Evolutionary conservation across 2,113 vertebrate genomes (phyloP).

Genomic region (Barnardius zonarius): DNA sequence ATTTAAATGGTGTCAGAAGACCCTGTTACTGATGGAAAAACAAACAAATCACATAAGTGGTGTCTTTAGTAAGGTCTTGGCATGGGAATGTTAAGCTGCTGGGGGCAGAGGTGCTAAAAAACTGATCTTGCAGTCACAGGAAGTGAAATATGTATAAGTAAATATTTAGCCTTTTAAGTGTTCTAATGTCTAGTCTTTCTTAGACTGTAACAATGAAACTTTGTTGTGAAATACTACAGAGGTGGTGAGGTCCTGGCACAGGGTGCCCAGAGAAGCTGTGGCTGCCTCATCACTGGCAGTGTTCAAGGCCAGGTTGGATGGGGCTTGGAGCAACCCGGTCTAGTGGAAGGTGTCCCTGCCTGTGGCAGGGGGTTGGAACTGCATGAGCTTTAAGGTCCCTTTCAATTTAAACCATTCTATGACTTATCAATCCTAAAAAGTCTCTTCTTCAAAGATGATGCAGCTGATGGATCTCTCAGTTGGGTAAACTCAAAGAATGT

Average conservation of each 20-base stretch:
- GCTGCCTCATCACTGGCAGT: background rate
- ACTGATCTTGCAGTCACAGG: background rate
- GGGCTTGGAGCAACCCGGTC: background rate
- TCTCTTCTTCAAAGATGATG: background rate
- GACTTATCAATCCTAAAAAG: background rate
- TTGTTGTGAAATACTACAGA: background rate
- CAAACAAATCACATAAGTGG: rapidly evolving
- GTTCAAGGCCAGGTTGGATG: background rate
- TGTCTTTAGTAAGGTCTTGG: background rate
- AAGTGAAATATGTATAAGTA: background rate
- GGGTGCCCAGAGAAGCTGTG: background rate
- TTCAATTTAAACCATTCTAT: background rate
- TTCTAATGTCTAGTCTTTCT: background rate
- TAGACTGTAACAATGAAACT: background rate
- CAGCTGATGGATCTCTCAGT: background rate
- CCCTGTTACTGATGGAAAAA: background rate
- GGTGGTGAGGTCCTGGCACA: background rate
- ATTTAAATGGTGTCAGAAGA: background rate
- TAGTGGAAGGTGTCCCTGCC: background rate
- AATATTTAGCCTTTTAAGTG: background rate
- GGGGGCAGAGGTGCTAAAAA: background rate
- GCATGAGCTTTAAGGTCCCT: background rate
- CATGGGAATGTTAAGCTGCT: background rate
- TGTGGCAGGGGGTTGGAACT: background rate
- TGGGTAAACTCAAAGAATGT: background rate